Evolutionary conservation across 2,888 invertebrate species (phyloP), one percentile per base, ranked within the genome.

Genomic region (Leptinotarsa juncta): DNA sequence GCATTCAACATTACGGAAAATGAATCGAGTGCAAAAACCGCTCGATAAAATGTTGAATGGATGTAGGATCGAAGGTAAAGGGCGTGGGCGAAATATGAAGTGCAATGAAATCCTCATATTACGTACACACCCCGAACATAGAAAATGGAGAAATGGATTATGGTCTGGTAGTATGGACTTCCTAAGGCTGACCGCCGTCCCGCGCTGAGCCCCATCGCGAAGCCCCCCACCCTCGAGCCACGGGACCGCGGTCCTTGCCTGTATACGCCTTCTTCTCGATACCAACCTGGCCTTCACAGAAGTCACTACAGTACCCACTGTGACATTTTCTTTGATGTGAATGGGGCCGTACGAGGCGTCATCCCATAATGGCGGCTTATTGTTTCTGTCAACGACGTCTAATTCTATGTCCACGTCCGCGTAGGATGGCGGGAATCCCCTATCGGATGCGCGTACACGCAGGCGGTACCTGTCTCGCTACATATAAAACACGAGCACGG

Each of bases 281-380:
- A 95, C 95, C 94, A 95, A 95, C 97, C 97, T 96, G 93, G 97
- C 97, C 94, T 97, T 97, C 91, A 97, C 95, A 92, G 96, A 95
- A 92, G 96, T 96, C 93, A 97, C 96, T 94, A 96, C 95, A 91
- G 96, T 96, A 94, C 97, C 97, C 93, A 97, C 96, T 94, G 96
- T 96, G 93, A 97, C 96, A 95, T 97, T 97, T 95, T 97, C 97
- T 93, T 94, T 95, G 93, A 97, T 96, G 94, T 95, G 95, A 92
- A 96, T 96, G 92, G 97, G 97, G 92, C 97, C 96, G 93, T 97
- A 97, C 91, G 96, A 93, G 91, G 93, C 94, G 91, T 93, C 93
- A 92, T 96, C 97, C 97, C 96, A 97, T 90, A 96, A 94, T 90
- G 96, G 97, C 90, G 95, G 97, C 94, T 96, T 97, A 95, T 96